Evolutionary conservation across 2,888 invertebrate genomes (phyloP).

Genomic region (Aphidoletes aphidimyza): DNA sequence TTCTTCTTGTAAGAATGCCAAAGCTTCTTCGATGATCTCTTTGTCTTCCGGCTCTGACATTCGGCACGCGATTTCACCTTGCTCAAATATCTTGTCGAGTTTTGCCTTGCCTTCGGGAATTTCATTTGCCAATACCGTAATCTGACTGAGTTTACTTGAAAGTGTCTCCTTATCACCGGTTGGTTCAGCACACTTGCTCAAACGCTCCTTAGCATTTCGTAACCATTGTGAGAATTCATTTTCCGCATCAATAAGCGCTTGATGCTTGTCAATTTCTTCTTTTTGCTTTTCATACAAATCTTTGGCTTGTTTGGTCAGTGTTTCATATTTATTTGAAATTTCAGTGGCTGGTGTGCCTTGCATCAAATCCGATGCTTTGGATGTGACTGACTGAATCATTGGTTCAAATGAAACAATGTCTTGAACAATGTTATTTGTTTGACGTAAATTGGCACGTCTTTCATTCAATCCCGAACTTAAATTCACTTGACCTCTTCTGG

Average conservation of each 20-base stretch:
- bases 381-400: slow-evolving; percentile 94
- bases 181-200: slow-evolving; percentile 92
- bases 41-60: slow-evolving; percentile 86
- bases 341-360: slow-evolving; percentile 92
- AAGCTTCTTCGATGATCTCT: slow-evolving; percentile 92
- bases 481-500: slow-evolving; percentile 81
- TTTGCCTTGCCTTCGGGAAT: slow-evolving; percentile 85
- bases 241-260: slow-evolving; percentile 90
- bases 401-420: slow-evolving; percentile 97
- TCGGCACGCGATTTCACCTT: slow-evolving; percentile 87
- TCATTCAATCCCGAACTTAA: slow-evolving; percentile 84
- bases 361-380: slow-evolving; percentile 91
- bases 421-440: slow-evolving; percentile 94
- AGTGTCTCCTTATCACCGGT: slow-evolving; percentile 91
- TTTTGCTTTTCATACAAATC: slow-evolving; percentile 89
- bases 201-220: slow-evolving; percentile 86
- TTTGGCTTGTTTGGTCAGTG: slow-evolving; percentile 88
- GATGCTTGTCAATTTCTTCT: slow-evolving; percentile 89
- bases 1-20: slow-evolving; percentile 89
- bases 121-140: slow-evolving; percentile 84
- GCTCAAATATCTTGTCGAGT: slow-evolving; percentile 82
- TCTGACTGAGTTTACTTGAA: slow-evolving; percentile 85
- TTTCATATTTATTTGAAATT: slow-evolving; percentile 91
- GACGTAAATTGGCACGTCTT: slow-evolving; percentile 86
- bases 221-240: slow-evolving; percentile 94